Conservation (phyloP, 2,888 invertebrate species). For the Ptilodon capucinus region DNA sequence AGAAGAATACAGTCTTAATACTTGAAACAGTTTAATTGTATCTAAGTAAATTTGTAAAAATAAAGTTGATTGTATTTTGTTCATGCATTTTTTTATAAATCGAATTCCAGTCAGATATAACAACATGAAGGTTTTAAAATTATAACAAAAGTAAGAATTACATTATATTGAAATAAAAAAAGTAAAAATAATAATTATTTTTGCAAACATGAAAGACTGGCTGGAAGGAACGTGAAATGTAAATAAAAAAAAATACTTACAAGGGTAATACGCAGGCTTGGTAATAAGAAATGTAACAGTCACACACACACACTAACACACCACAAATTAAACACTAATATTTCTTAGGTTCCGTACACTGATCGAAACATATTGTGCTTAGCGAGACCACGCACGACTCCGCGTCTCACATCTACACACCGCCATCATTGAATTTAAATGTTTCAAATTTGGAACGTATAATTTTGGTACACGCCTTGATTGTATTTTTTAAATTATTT, state of each 20-base stretch:
- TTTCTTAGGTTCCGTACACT: conserved; percentile 33
- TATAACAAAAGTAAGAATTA: too few relatives aligned
- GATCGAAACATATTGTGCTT: conserved; percentile 36
- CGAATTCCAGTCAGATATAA: too few relatives aligned
- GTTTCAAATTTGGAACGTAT: conserved; percentile 20
- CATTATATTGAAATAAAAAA: too few relatives aligned
- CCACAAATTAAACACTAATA: conserved; percentile 28
- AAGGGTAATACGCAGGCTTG: conserved; percentile 12
- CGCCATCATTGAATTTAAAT: conserved; percentile 25
- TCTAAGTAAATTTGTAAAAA: too few relatives aligned
- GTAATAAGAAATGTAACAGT: conserved; percentile 14
- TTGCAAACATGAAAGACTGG: too few relatives aligned
- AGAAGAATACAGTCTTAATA: too few relatives aligned
- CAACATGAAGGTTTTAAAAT: too few relatives aligned
- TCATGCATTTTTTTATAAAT: too few relatives aligned
- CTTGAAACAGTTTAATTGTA: too few relatives aligned
- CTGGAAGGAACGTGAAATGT: too few relatives aligned
- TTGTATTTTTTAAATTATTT: conserved; percentile 37
- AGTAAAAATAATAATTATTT: too few relatives aligned
- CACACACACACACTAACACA: conserved; percentile 36
- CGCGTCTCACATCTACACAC: conserved; percentile 6
- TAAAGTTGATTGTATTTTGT: too few relatives aligned
- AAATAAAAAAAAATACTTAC: conserved; percentile 17
- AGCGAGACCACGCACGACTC: conserved; percentile 5
- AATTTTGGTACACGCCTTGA: conserved; percentile 31